These are phyloP conservation scores for Gortyna flavago DNA, from an alignment of 2,888 invertebrate species.

Conservation along the genomic window DNA sequence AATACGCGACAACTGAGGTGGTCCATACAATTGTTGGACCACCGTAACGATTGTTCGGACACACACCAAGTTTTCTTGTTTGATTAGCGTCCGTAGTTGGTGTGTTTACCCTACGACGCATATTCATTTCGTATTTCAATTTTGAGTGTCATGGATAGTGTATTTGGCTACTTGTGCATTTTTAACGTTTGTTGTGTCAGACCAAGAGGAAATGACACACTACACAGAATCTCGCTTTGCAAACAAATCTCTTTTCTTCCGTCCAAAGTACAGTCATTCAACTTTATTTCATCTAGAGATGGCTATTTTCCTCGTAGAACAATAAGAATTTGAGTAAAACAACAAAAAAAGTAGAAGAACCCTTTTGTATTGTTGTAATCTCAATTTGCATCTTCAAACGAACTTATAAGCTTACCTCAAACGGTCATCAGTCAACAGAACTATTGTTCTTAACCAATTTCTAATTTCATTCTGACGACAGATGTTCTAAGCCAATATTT, in stretches of 20 bases:
- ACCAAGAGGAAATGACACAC: slow-evolving; percentile 25
- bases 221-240: neutral
- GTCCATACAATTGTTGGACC: slow-evolving; percentile 79
- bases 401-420: slow-evolving; percentile 52
- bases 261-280: neutral
- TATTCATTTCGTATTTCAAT: slow-evolving; percentile 68
- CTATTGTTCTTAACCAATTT: slow-evolving; percentile 65
- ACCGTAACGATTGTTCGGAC: slow-evolving; percentile 77
- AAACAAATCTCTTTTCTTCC: slow-evolving; percentile 15
- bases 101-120: slow-evolving; percentile 76
- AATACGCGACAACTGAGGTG: slow-evolving; percentile 78
- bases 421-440: slow-evolving; percentile 51
- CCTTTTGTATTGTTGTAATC: slow-evolving; percentile 44
- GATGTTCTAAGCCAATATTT: slow-evolving; percentile 62
- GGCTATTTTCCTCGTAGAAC: neutral
- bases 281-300: neutral
- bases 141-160: slow-evolving; percentile 56
- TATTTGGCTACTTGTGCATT: slow-evolving; percentile 59
- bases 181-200: slow-evolving; percentile 17
- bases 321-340: slow-evolving; percentile 15
- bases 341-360: slow-evolving; percentile 10
- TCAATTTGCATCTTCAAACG: slow-evolving; percentile 59
- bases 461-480: slow-evolving; percentile 65
- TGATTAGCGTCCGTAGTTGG: slow-evolving; percentile 79
- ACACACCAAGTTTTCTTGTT: slow-evolving; percentile 80